Percentiles rank a stretch among this genome's conserved stretches.
Evolutionary conservation across 2,797 vertebrate species (phyloP).

Genomic region (Fringilla coelebs): DNA sequence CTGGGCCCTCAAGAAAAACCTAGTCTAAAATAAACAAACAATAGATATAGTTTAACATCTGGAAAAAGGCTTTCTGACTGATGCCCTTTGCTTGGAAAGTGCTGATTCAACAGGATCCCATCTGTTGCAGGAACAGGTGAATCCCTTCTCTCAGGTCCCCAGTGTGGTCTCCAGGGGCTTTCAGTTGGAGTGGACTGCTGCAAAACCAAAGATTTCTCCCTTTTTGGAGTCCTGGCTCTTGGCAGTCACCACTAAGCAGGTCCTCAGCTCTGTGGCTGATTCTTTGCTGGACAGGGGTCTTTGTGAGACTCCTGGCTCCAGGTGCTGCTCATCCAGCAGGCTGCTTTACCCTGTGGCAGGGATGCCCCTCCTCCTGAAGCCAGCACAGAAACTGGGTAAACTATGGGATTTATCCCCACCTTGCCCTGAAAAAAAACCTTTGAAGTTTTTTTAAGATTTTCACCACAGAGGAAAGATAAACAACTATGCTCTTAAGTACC

Average conservation of each 20-base stretch:
- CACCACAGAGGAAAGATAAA: background rate
- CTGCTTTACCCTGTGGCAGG: background rate
- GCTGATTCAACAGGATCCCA: background rate
- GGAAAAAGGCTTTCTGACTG: background rate
- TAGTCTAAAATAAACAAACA: background rate
- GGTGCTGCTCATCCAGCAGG: background rate
- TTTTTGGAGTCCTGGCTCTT: background rate
- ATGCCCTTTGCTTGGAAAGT: background rate
- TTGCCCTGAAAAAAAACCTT: background rate
- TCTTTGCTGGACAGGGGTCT: background rate
- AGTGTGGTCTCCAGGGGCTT: background rate
- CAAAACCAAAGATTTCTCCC: background rate
- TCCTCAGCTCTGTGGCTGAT: background rate
- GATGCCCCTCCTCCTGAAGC: background rate
- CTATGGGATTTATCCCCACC: background rate
- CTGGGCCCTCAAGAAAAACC: background rate
- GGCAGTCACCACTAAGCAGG: background rate
- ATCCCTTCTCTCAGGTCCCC: background rate
- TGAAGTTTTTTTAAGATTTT: background rate
- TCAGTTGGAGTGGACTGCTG: background rate
- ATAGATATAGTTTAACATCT: background rate
- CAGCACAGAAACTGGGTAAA: background rate
- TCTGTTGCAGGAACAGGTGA: background rate
- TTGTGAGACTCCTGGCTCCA: background rate
- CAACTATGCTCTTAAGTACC: background rate